Conservation (phyloP, 2,797 vertebrate species). For the Pitangus sulphuratus region DNA sequence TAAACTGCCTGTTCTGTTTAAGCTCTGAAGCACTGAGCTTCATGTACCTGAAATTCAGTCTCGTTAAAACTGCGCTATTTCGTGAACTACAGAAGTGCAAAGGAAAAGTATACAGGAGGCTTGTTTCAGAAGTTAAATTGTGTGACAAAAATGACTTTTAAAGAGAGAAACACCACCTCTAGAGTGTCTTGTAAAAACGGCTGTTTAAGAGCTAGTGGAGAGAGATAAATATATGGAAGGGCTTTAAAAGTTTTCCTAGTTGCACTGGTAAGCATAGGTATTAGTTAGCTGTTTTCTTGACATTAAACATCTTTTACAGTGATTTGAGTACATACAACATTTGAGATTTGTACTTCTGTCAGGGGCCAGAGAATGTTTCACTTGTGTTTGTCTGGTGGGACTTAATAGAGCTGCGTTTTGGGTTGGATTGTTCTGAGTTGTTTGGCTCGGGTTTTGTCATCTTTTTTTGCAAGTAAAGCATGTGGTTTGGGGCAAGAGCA, state of each 20-base stretch:
- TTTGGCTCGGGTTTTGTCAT: not conserved
- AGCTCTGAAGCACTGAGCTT: not conserved
- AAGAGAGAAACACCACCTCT: not conserved
- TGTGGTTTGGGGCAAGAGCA: not conserved
- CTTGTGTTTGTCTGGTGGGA: not conserved
- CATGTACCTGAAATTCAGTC: not conserved
- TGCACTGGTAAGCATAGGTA: not conserved
- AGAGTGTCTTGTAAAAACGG: not conserved
- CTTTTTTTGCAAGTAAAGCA: not conserved
- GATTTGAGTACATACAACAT: not conserved
- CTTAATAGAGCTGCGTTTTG: not conserved
- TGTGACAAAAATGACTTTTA: not conserved
- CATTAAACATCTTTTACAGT: not conserved
- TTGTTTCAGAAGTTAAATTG: not conserved
- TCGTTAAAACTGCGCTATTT: not conserved
- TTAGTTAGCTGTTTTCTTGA: not conserved
- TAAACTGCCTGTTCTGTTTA: not conserved
- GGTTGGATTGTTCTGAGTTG: not conserved
- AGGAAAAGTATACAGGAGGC: not conserved
- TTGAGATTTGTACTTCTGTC: not conserved
- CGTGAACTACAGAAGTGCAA: not conserved
- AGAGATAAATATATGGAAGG: not conserved
- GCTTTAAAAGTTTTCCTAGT: not conserved
- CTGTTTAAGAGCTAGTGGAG: not conserved
- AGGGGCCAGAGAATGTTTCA: not conserved